Percentiles rank a stretch among this genome's conserved stretches.
Evolutionary conservation across 2,888 invertebrate genomes (phyloP).

Genomic region (Clistopyga incitator): DNA sequence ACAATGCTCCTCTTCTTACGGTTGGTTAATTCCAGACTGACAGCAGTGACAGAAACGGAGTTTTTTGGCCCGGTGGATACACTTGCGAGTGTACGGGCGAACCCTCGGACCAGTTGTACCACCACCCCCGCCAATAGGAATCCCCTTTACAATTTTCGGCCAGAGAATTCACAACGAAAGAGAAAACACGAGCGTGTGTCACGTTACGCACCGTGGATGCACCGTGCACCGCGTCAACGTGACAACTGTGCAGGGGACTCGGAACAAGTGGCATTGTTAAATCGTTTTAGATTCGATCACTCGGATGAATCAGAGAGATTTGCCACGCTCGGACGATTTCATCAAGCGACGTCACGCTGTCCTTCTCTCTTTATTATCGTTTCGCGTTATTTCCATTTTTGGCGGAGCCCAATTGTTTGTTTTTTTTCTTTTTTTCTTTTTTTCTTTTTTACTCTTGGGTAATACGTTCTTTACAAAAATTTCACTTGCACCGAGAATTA

Average conservation of each 20-base stretch:
- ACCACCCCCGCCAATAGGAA: constrained; percentile 44
- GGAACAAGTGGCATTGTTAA: constrained; percentile 82
- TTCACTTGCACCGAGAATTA: neutral
- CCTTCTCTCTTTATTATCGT: constrained; percentile 14
- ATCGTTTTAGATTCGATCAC: constrained; percentile 74
- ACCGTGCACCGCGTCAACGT: constrained; percentile 73
- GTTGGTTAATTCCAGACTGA: constrained; percentile 82
- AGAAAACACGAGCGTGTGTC: constrained; percentile 75
- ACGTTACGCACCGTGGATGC: constrained; percentile 71
- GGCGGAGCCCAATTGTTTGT: neutral
- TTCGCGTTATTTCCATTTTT: neutral
- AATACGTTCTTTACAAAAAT: neutral
- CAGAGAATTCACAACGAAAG: constrained; percentile 71
- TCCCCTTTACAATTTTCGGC: constrained; percentile 60
- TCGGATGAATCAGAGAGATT: constrained; percentile 75
- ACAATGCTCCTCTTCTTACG: constrained; percentile 80
- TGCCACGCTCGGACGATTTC: constrained; percentile 66
- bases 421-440: neutral
- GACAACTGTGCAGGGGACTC: constrained; percentile 69
- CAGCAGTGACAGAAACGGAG: constrained; percentile 72
- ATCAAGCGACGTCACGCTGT: constrained; percentile 32
- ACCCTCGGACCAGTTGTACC: constrained; percentile 11
- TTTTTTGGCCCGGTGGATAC: constrained; percentile 62
- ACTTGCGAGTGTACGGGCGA: constrained; percentile 65
- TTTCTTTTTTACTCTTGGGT: neutral